Evolutionary conservation across 2,797 vertebrate genomes (phyloP).

Genomic region (Borostomias antarcticus): DNA sequence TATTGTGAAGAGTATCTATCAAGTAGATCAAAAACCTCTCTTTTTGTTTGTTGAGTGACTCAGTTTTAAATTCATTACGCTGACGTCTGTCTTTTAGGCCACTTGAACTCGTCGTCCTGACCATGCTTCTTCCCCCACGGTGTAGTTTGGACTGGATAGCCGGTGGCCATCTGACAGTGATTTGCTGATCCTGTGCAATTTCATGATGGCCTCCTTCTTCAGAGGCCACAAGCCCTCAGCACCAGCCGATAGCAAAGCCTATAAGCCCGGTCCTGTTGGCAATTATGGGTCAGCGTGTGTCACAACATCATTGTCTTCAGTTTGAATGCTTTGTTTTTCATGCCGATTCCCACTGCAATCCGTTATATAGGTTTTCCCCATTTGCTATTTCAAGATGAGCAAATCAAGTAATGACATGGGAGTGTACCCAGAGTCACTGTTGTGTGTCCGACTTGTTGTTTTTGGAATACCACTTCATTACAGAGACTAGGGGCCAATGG

Average conservation of each 20-base stretch:
- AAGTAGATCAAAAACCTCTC: neutral
- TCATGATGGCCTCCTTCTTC: conserved; percentile 68
- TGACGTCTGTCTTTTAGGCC: conserved; percentile 35
- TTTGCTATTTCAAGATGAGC: conserved; percentile 35
- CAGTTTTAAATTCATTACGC: conserved; percentile 37
- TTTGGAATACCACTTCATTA: neutral
- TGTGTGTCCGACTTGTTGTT: conserved; percentile 14
- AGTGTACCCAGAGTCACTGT: conserved; percentile 31
- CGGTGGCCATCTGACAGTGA: conserved; percentile 74
- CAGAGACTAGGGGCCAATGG: conserved; percentile 19
- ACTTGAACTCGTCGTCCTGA: conserved; percentile 37
- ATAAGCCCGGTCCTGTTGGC: conserved; percentile 55
- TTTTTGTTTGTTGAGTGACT: conserved; percentile 10
- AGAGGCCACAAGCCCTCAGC: conserved; percentile 50
- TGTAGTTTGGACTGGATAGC: conserved; percentile 45
- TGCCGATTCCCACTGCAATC: conserved; percentile 43
- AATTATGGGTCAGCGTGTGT: conserved; percentile 76
- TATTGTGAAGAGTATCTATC: neutral
- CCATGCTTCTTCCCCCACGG: conserved; percentile 38
- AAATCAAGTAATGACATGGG: conserved; percentile 34
- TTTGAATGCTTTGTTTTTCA: conserved; percentile 50
- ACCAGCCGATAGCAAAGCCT: conserved; percentile 59
- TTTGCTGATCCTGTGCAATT: conserved; percentile 72
- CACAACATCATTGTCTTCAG: conserved; percentile 62
- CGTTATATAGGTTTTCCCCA: conserved; percentile 43